A percentile compares a stretch with the other conserved stretches of the same genome.
Conservation (phyloP, 23 tunicate species). For the Diplosoma virens region DNA sequence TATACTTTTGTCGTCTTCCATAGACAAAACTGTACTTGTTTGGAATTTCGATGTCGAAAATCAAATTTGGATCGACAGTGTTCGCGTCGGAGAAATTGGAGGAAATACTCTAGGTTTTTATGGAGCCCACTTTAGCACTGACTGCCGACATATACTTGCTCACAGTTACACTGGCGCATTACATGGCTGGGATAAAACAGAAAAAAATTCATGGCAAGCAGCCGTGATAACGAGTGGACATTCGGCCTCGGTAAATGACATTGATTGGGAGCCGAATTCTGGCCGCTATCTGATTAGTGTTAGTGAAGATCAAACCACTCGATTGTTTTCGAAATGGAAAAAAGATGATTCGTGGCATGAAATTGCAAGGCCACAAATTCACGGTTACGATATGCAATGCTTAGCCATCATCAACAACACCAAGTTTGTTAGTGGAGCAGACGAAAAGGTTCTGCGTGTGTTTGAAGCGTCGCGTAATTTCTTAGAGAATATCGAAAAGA, state of each 20-base stretch:
- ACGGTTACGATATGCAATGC: constrained; percentile 94
- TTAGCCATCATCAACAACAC: constrained; percentile 38
- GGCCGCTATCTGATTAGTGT: constrained; percentile 63
- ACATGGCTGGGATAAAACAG: constrained; percentile 63
- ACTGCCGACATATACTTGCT: constrained; percentile 45
- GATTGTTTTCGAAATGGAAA: constrained; percentile 72
- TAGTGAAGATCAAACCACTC: constrained; percentile 78
- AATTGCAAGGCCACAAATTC: constrained; percentile 96
- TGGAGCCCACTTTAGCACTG: constrained; percentile 45
- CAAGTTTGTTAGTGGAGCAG: constrained; percentile 89
- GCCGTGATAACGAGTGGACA: constrained; percentile 68
- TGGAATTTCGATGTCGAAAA: constrained; percentile 67
- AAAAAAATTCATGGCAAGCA: constrained; percentile 42
- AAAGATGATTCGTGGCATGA: constrained; percentile 81
- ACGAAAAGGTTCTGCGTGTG: constrained; percentile 95
- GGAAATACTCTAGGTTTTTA: constrained; percentile 95
- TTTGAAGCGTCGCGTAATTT: constrained; percentile 87
- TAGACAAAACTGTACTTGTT: constrained; percentile 74
- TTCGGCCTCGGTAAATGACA: constrained; percentile 41
- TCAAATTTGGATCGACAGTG: constrained; percentile 71
- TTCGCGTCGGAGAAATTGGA: constrained; percentile 81
- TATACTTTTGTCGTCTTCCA: constrained; percentile 55
- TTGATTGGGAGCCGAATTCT: constrained; percentile 72
- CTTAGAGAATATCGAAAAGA: constrained; percentile 39
- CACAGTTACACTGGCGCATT: constrained; percentile 87